A percentile compares a stretch with the other conserved stretches of the same genome.
Conservation (phyloP, 1,140 invertebrate species). For the Drosophila seguyi region DNA sequence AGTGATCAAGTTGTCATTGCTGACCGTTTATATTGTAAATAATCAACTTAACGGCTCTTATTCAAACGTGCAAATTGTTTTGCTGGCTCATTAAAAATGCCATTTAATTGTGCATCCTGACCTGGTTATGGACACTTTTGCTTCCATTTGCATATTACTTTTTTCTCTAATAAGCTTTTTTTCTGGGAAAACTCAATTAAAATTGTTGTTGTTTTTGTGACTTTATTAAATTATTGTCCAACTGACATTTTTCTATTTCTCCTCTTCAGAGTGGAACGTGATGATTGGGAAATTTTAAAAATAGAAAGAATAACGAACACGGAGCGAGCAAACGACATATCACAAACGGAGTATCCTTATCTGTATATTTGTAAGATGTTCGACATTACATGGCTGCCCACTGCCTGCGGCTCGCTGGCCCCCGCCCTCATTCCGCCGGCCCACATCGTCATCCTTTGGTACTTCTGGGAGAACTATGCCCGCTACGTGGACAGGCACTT, state of each 20-base stretch:
- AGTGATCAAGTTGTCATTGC: not conserved
- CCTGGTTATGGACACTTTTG: not conserved
- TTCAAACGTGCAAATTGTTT: slow-evolving; percentile 1
- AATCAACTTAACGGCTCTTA: not conserved
- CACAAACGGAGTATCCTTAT: slow-evolving; percentile 10
- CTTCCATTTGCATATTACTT: slow-evolving; percentile 5
- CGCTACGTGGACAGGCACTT: slow-evolving; percentile 88
- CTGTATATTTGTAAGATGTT: slow-evolving; percentile 60
- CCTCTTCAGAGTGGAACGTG: slow-evolving; percentile 2
- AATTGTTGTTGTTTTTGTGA: not conserved
- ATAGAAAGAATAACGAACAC: not conserved
- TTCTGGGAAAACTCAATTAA: not conserved
- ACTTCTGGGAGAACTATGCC: slow-evolving; percentile 90
- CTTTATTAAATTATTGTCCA: slow-evolving; percentile 7
- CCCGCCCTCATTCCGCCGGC: slow-evolving; percentile 86
- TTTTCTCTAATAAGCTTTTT: not conserved
- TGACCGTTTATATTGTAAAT: not conserved
- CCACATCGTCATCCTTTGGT: slow-evolving; percentile 89
- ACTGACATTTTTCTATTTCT: not conserved
- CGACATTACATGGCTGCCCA: slow-evolving; percentile 80
- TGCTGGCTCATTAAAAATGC: slow-evolving; percentile 6
- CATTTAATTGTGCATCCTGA: slow-evolving; percentile 14
- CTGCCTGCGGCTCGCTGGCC: slow-evolving; percentile 79
- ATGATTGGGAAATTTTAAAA: slow-evolving; percentile 14
- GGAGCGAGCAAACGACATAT: slow-evolving; percentile 28